Conservation (phyloP, 53 echinoderm and acorn worm species). For the Paelopatides confundens region DNA sequence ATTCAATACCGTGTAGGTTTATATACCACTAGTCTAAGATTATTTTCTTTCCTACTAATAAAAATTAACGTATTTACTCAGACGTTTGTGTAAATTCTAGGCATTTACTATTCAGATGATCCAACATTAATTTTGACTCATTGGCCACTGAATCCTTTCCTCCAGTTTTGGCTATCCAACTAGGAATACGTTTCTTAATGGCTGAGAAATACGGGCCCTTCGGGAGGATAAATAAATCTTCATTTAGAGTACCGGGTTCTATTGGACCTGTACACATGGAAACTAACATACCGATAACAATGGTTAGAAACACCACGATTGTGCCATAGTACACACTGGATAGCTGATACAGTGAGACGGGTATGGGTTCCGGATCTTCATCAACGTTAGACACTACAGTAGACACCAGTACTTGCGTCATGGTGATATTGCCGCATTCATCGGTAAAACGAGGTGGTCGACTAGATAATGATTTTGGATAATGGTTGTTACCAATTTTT, state of each 20-base stretch:
- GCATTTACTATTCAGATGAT: too few relatives aligned
- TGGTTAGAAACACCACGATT: background rate
- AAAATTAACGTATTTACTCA: too few relatives aligned
- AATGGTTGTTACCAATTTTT: background rate
- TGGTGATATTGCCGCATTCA: background rate
- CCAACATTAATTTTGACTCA: too few relatives aligned
- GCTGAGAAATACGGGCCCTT: background rate
- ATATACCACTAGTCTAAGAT: too few relatives aligned
- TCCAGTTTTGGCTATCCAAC: too few relatives aligned
- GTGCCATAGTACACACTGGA: conserved; percentile 2
- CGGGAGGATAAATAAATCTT: background rate
- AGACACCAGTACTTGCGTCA: background rate
- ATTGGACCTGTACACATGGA: conserved; percentile 21
- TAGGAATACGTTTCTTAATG: too few relatives aligned
- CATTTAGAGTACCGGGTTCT: background rate
- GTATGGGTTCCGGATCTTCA: background rate
- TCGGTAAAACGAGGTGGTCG: background rate
- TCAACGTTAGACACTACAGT: too few relatives aligned
- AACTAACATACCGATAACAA: too few relatives aligned
- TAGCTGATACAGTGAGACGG: conserved; percentile 1
- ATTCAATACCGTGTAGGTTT: too few relatives aligned
- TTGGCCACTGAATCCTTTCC: too few relatives aligned
- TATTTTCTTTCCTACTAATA: too few relatives aligned
- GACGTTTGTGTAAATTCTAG: too few relatives aligned
- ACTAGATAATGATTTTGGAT: background rate